Conservation (phyloP, 2,797 vertebrate genomes). For the Philypnodon macrostomus region DNA sequence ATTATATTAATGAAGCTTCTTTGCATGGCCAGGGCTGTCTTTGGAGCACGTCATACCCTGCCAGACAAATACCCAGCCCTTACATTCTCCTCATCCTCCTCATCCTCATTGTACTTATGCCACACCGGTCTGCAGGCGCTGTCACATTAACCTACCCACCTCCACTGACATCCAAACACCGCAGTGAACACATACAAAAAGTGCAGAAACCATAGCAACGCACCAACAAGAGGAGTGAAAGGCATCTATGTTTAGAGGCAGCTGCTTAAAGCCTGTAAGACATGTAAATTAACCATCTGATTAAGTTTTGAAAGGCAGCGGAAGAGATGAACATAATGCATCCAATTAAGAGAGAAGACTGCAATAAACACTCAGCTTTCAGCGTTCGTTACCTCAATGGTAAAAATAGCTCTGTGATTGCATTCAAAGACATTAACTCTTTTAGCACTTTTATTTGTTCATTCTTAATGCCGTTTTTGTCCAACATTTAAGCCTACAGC, state of each 20-base stretch:
- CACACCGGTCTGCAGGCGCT: conserved; percentile 18
- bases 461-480: conserved; percentile 9
- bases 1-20: conserved; percentile 63
- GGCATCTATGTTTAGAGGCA: conserved; percentile 41
- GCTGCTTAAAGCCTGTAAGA: conserved; percentile 53
- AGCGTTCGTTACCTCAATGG: conserved; percentile 31
- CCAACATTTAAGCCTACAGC: too few relatives aligned
- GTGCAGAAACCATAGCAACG: conserved; percentile 35
- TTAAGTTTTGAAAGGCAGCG: conserved; percentile 61
- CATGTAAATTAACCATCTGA: conserved; percentile 65
- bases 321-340: conserved; percentile 53
- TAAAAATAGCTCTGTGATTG: conserved; percentile 28
- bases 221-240: conserved; percentile 20
- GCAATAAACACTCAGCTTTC: conserved; percentile 43
- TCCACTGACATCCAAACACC: conserved; percentile 4
- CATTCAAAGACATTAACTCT: conserved; percentile 4
- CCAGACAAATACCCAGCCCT: conserved; percentile 55
- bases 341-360: conserved; percentile 52
- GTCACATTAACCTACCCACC: conserved; percentile 31
- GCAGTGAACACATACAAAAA: conserved; percentile 13
- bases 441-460: conserved; percentile 12
- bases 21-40: conserved; percentile 24
- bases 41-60: conserved; percentile 40
- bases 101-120: conserved; percentile 35
- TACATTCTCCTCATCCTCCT: conserved; percentile 32